Base-by-base conservation (phyloP, 2,113 vertebrate species). In the Panthera leo region DNA sequence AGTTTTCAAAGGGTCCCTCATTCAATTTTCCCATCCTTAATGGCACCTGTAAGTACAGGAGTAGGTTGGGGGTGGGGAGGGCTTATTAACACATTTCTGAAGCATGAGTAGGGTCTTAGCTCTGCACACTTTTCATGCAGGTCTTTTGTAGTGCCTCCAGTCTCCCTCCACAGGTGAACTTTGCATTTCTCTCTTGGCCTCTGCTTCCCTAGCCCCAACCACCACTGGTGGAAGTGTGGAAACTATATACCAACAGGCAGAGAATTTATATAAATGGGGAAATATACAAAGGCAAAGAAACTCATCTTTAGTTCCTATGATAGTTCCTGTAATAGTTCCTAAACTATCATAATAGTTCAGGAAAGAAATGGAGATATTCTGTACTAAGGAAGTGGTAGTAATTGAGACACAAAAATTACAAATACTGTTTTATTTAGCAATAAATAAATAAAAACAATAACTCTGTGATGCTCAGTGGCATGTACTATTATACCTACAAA, bases 361-460 rank as follows among this genome's bases (percentile, higher is more conserved):
- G 39, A 92, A 93, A 91, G 10, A 73, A 89, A 53, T 36, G 21
- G 73, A 36, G 27, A 85, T 80, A 85, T 36, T 75, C 11, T 63
- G 1, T 63, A 45, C 36, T 68, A 80, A 70, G 18, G 15, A 95
- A 92, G n/a, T 11, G 55, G 48, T 27, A 67, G 63, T 63, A 84
- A 75, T 31, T 9, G 34, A 45, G 48, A 51, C 6, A 95, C 14
- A 58, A 86, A 91, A 58, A n/a, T 58, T 27, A 36, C 19, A 80
- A 88, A 61, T 53, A 68, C 2, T 48, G 25, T 78, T 83, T 83
- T 53, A 80, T 18, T 89, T 73, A 45, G 48, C 75, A 76, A 78
- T 78, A 48, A 48, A 48, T 78, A 75, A 75, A 45, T 75, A 75
- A 75, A 75, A 75, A 42, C 23, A 75, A 29, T 42, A 29, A 36